Conservation (phyloP, 2,888 invertebrate genomes). For the Scelioninae gen. 2 region DNA sequence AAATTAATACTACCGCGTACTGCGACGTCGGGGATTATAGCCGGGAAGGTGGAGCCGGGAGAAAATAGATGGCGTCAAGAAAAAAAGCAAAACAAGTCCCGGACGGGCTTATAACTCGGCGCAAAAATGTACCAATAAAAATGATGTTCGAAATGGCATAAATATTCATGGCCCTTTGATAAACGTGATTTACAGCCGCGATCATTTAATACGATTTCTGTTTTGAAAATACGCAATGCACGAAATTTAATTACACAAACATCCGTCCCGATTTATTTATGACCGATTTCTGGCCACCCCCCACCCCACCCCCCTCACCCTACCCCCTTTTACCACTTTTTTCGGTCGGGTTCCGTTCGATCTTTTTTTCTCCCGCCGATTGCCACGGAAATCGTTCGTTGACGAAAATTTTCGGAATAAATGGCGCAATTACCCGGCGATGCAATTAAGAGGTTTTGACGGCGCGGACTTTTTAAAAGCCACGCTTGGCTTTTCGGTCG, state of each 20-base stretch:
- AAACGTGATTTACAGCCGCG: slow-evolving; percentile 38
- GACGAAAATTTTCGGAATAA: slow-evolving; percentile 53
- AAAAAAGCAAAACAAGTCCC: slow-evolving; percentile 45
- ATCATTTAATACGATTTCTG: slow-evolving; percentile 14
- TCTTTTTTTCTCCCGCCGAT: too few relatives aligned
- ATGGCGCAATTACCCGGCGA: slow-evolving; percentile 56
- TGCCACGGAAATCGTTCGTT: slow-evolving; percentile 26
- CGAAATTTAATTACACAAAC: slow-evolving; percentile 19
- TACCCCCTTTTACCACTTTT: too few relatives aligned
- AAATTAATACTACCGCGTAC: slow-evolving; percentile 68
- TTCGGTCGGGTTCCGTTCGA: too few relatives aligned
- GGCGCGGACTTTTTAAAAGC: slow-evolving; percentile 54
- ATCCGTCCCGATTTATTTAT: too few relatives aligned
- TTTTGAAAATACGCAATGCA: background rate
- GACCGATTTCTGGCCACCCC: too few relatives aligned
- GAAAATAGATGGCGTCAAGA: slow-evolving; percentile 56
- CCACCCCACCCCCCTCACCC: too few relatives aligned
- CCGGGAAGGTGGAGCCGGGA: slow-evolving; percentile 53
- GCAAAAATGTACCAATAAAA: slow-evolving; percentile 45
- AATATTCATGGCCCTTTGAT: slow-evolving; percentile 47
- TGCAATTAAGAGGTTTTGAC: slow-evolving; percentile 59
- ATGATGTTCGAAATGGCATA: slow-evolving; percentile 30
- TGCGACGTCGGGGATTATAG: slow-evolving; percentile 54
- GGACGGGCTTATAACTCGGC: slow-evolving; percentile 11
- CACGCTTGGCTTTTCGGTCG: slow-evolving; percentile 35